Evolutionary conservation across 2,888 invertebrate species (phyloP), one percentile per base, ranked within the genome.

Genomic region (Tenthredo amoena): DNA sequence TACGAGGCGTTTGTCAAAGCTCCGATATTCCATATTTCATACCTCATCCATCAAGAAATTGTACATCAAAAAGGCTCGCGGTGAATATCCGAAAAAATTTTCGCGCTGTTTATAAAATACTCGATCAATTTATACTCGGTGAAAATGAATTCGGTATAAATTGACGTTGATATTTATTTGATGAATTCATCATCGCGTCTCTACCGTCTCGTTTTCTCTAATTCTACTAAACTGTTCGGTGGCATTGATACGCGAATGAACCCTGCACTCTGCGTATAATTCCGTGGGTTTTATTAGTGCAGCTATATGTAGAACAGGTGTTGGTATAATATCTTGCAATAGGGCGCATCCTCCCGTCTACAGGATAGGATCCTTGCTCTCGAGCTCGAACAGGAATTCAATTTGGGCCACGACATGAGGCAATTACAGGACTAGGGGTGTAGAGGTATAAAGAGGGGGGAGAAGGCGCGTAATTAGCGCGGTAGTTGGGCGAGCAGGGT

Each of bases 351-450:
- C 55, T 55, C 55, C 12, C 26, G 18, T 34, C 34, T 34, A 12
- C 43, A 74, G 21, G 21, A 74, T 62, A 26, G 50, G 26, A 26
- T 34, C 31, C 55, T 26, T 26, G 77, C 62, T 58, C 81, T 34
- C 34, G 62, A 81, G 43, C 55, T 77, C 18, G 77, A 31, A 83
- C 68, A 83, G 58, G 68, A 83, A 83, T 83, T 83, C 82, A 83
- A 68, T 83, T 68, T 68, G 47, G 43, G 68, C 68, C 65, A 62
- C 82, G 82, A 83, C 82, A 83, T 68, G 82, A 26, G 68, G 65
- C 82, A 83, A 83, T 83, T 83, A 83, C 43, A 47, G 37, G 62
- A 34, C 15, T n/a, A 62, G 79, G 79, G 79, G 76, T 21, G 62
- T 26, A 31, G 62, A 1, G 62, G 26, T 26, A 34, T 1, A 74